phyloP scores from a whole-genome alignment of 2,113 vertebrate species.

The Hydropotes inermis region DNA sequence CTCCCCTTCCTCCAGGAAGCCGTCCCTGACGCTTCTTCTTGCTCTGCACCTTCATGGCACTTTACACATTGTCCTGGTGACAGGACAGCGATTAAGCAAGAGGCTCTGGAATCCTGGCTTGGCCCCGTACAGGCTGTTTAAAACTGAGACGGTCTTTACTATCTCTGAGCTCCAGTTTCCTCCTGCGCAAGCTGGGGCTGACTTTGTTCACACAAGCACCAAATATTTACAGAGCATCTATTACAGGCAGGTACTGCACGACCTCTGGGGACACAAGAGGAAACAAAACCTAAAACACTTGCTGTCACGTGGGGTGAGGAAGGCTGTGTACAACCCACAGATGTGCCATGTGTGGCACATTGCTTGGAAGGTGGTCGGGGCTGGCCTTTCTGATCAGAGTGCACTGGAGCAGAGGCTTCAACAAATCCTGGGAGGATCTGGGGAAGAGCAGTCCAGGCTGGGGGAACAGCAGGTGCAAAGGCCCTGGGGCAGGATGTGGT shows the following conservation, averaged over 20 bases:
- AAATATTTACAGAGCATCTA: accelerated
- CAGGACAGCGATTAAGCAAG: neutral
- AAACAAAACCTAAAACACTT: accelerated
- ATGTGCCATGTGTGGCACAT: accelerated
- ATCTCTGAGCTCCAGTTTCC: neutral
- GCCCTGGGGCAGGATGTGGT: neutral
- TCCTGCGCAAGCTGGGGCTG: accelerated
- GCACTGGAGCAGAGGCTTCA: neutral
- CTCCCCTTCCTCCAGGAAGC: neutral
- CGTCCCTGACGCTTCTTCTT: neutral
- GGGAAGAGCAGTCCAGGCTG: neutral
- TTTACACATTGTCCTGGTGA: accelerated
- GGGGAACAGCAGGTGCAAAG: neutral
- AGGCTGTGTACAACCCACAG: accelerated
- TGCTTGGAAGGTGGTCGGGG: neutral
- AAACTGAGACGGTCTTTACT: neutral
- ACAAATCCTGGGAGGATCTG: neutral
- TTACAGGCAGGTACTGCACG: accelerated
- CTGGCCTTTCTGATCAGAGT: neutral
- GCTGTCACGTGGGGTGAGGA: accelerated
- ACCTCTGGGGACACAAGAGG: neutral
- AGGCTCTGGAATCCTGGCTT: neutral
- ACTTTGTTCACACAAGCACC: neutral
- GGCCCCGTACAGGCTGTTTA: neutral
- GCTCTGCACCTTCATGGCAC: neutral